Evolutionary conservation across 2,797 vertebrate genomes (phyloP), one percentile per base, ranked within the genome.

Genomic region (Centroberyx gerrardi): DNA sequence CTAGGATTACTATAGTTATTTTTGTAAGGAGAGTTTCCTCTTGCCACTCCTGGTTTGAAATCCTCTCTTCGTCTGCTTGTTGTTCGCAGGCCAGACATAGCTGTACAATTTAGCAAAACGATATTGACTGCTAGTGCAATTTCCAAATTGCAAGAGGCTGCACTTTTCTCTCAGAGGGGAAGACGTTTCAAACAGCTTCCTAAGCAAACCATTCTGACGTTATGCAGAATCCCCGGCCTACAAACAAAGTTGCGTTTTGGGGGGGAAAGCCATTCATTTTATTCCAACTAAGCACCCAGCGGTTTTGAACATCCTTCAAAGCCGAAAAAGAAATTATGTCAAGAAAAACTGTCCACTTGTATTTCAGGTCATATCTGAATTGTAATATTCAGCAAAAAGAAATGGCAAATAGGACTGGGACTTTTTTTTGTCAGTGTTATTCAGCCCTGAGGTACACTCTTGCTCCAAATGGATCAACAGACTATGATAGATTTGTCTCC

Each of bases 351-450:
- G 36, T 69, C 48, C 14, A 53, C 62, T 71, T 67, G 40, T 60
- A 63, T 62, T 52, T 42, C 48, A 61, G 65, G 18, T 55, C 80
- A 66, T 79, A 68, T 87, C 81, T 83, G 78, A 74, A 53, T 51
- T 44, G 62, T 52, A 79, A 75, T 38, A 69, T 40, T 60, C 67
- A 85, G 74, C 62, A 63, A 46, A 68, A 80, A 75, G 12, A 73
- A 78, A 76, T 61, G 29, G 69, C 68, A 74, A 22, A 62, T 42
- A 54, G 52, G 83, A 52, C 66, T 76, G 74, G 67, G 51, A 68
- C 84, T 78, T 84, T 66, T 72, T 74, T 76, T 63, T 84, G 87
- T 90, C 82, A 88, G 83, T 74, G 72, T 42, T 54, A 68, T 54
- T 18, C 63, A 38, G 80, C 75, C 63, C 46, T 62, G 67, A 69